These are phyloP conservation scores for Epizoanthus scotinus DNA, from an alignment of 92 coral and sea anemone species.

Conservation along the genomic window DNA sequence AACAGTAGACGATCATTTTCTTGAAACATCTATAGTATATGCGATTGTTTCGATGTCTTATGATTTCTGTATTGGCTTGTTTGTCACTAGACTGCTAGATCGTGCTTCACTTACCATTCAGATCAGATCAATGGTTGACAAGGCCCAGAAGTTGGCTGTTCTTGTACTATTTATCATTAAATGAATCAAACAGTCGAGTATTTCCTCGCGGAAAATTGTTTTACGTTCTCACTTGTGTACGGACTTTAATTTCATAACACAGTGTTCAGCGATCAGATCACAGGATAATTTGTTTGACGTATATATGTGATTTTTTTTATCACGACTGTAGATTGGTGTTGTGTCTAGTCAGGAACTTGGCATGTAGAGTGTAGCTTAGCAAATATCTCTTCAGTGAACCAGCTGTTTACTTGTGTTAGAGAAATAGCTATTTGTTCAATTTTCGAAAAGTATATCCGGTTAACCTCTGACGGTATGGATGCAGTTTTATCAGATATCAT, in stretches of 20 bases:
- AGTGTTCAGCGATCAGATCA: too few relatives aligned
- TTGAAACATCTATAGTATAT: neutral
- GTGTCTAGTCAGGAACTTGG: slow-evolving; percentile 6
- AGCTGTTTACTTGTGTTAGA: neutral
- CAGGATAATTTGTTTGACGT: too few relatives aligned
- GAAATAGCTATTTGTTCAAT: neutral
- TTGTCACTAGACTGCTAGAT: neutral
- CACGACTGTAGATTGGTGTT: neutral
- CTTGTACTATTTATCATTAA: neutral
- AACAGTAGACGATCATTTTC: neutral
- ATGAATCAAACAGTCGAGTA: neutral
- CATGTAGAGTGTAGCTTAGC: neutral
- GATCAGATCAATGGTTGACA: neutral
- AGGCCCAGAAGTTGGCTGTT: neutral
- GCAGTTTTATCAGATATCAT: too few relatives aligned
- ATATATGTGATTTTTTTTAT: neutral
- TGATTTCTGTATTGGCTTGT: slow-evolving; percentile 34
- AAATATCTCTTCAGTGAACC: neutral
- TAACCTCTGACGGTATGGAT: neutral
- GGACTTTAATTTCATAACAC: too few relatives aligned
- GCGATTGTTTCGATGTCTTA: neutral
- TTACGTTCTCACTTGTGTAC: neutral
- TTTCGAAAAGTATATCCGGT: neutral
- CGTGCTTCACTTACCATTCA: neutral
- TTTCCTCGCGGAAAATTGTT: neutral